Evolutionary conservation across 2,888 invertebrate genomes (phyloP).

Genomic region (Euproctis similis): DNA sequence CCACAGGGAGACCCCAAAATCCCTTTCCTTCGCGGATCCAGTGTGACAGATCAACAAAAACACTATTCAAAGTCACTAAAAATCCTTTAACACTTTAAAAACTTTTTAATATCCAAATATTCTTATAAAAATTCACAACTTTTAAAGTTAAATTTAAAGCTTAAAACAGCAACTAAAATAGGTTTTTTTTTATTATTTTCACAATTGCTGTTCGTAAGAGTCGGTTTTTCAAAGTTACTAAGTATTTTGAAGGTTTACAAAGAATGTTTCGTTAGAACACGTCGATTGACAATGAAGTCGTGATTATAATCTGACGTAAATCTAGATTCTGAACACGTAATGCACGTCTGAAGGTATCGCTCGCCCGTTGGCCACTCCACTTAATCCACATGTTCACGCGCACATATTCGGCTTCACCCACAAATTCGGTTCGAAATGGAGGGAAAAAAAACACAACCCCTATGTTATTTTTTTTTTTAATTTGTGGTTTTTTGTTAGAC

Average conservation of each 20-base stretch:
- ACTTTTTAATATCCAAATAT: too few relatives aligned
- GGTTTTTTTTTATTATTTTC: too few relatives aligned
- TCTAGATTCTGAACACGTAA: constrained; percentile 60
- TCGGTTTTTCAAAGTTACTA: too few relatives aligned
- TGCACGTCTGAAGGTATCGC: constrained; percentile 34
- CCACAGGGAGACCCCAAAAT: constrained; percentile 38
- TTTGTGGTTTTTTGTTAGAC: too few relatives aligned
- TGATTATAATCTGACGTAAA: constrained; percentile 49
- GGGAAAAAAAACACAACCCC: constrained; percentile 6
- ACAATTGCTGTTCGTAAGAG: too few relatives aligned
- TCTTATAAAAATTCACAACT: neutral
- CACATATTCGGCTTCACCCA: too few relatives aligned
- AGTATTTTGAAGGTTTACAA: neutral
- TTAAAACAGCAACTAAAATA: neutral
- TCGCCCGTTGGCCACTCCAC: constrained; percentile 17
- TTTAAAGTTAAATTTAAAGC: neutral
- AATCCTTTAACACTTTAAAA: too few relatives aligned
- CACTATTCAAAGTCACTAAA: too few relatives aligned
- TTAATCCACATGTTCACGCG: too few relatives aligned
- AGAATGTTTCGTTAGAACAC: constrained; percentile 10
- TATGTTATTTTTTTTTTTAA: constrained; percentile 6
- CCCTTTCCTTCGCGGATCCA: constrained; percentile 51
- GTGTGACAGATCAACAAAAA: constrained; percentile 25
- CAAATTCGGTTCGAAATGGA: constrained; percentile 1
- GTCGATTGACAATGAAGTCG: constrained; percentile 30